Conservation (phyloP, 2,113 vertebrate species). For the Eclectus roratus region DNA sequence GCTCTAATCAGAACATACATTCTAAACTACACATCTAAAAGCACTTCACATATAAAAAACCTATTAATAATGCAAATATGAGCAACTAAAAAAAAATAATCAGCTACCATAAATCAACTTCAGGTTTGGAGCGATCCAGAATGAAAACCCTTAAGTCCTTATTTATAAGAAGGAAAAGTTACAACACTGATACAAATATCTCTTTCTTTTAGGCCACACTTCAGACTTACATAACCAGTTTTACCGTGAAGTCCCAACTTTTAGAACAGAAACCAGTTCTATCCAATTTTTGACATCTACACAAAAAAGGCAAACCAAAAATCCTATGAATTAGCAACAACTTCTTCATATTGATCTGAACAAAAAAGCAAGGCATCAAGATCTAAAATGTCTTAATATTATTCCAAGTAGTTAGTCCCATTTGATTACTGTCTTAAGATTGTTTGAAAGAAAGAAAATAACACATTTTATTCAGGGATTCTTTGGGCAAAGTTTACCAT, state of each 20-base stretch:
- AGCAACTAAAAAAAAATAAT: neutral
- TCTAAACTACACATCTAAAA: neutral
- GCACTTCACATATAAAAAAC: neutral
- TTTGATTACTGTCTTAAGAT: neutral
- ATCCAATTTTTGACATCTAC: neutral
- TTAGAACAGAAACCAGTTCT: neutral
- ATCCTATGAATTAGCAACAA: neutral
- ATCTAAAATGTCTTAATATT: neutral
- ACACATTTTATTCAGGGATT: neutral
- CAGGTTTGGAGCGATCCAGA: neutral
- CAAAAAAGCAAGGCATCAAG: neutral
- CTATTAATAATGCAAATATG: neutral
- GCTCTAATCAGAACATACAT: neutral
- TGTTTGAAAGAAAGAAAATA: neutral
- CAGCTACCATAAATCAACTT: neutral
- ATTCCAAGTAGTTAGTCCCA: neutral
- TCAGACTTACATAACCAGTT: neutral
- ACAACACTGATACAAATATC: neutral
- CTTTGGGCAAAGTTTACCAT: neutral
- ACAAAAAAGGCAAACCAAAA: neutral
- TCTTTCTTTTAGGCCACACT: neutral
- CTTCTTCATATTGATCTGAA: neutral
- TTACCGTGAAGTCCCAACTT: neutral
- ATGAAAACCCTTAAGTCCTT: neutral
- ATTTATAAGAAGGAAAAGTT: neutral